Conservation (phyloP, 2,888 invertebrate species). For the Ellobium chinense region DNA sequence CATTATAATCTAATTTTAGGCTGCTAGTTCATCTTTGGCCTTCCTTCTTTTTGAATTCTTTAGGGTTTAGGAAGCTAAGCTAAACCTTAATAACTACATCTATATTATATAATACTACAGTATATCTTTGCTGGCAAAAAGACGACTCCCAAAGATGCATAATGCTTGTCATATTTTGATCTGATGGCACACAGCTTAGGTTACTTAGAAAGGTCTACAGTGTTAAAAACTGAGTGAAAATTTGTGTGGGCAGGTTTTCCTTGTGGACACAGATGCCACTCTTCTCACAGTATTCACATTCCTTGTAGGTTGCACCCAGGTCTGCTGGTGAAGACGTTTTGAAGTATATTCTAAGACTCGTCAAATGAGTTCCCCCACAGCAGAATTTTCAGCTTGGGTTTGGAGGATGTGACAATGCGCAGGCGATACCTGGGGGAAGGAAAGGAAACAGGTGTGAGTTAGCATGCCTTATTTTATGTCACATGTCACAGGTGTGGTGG, state of each 20-base stretch:
- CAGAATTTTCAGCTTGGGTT: slow-evolving; percentile 74
- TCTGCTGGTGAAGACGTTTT: not conserved
- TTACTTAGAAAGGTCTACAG: too few relatives aligned
- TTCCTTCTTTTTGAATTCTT: too few relatives aligned
- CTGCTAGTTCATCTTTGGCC: too few relatives aligned
- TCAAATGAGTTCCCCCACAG: slow-evolving; percentile 77
- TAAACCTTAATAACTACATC: too few relatives aligned
- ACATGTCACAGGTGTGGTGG: too few relatives aligned
- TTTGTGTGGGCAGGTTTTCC: not conserved
- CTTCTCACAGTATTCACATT: not conserved
- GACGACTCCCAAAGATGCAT: too few relatives aligned
- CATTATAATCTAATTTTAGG: too few relatives aligned
- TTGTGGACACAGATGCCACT: not conserved
- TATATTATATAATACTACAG: too few relatives aligned
- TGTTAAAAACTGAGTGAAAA: not conserved
- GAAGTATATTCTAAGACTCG: slow-evolving; percentile 49
- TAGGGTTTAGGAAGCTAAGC: too few relatives aligned
- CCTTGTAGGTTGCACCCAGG: not conserved
- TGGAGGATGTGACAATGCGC: slow-evolving; percentile 72
- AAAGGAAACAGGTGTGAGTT: not conserved
- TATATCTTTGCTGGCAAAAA: too few relatives aligned
- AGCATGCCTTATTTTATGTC: not conserved
- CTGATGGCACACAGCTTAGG: too few relatives aligned
- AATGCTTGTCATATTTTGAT: too few relatives aligned
- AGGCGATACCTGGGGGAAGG: slow-evolving; percentile 62